Percentiles rank a stretch among this genome's conserved stretches.
These are phyloP conservation scores for Halcyon badia DNA, from an alignment of 2,797 vertebrate species.

Conservation along the genomic window DNA sequence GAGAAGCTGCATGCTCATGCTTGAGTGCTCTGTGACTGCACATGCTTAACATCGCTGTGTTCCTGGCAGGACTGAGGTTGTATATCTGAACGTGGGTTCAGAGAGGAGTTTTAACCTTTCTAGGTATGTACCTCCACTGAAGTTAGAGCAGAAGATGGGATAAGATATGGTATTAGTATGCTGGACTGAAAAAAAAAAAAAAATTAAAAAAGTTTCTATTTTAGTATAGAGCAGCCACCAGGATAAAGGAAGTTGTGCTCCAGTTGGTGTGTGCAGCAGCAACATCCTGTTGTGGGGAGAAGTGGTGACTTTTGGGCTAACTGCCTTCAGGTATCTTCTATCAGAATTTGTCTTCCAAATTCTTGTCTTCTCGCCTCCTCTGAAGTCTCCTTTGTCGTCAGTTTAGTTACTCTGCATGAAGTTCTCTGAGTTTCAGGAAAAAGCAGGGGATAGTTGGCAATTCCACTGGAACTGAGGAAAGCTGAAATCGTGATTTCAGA, in stretches of 20 bases:
- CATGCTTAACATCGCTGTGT: rapidly evolving
- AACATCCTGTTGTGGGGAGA: constrained; percentile 8
- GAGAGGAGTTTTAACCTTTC: background rate
- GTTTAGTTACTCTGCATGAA: background rate
- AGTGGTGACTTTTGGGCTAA: background rate
- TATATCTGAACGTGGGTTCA: background rate
- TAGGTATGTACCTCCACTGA: background rate
- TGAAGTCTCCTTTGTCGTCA: background rate
- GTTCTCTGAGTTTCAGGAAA: background rate
- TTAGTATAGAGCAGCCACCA: background rate
- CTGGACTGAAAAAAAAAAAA: background rate
- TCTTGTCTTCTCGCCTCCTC: background rate
- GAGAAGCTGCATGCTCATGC: background rate
- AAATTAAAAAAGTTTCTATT: background rate
- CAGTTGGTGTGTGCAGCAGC: background rate
- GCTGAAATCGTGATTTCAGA: background rate
- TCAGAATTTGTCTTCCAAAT: background rate
- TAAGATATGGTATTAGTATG: background rate
- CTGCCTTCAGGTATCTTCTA: background rate
- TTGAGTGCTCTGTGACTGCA: background rate
- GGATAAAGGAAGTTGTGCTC: background rate
- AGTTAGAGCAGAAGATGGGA: background rate
- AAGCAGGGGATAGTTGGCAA: background rate
- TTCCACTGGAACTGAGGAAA: background rate
- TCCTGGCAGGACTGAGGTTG: background rate